Conservation (phyloP, 2,888 invertebrate species). For the Syritta pipiens region DNA sequence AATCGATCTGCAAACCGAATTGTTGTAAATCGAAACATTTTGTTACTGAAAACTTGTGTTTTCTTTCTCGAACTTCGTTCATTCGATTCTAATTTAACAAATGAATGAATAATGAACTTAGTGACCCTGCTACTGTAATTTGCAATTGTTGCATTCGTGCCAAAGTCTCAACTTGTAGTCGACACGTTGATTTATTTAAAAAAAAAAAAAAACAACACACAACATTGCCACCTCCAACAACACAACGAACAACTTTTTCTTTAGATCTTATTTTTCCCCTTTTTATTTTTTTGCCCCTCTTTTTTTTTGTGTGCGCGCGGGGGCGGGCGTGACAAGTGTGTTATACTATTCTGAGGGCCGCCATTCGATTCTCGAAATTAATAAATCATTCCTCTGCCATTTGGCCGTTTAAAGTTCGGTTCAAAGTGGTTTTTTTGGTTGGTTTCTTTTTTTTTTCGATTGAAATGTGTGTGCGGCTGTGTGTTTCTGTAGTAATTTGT, state of each 20-base stretch:
- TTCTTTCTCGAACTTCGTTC: conserved; percentile 17
- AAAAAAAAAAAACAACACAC: too few species aligned
- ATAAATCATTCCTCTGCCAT: conserved; percentile 43
- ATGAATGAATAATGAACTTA: conserved; percentile 66
- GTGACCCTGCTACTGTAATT: conserved; percentile 64
- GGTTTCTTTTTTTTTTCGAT: conserved; percentile 21
- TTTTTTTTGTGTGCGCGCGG: background rate
- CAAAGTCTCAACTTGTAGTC: conserved; percentile 23
- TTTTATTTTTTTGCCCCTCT: too few species aligned
- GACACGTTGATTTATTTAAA: too few species aligned
- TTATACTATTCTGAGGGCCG: conserved; percentile 32
- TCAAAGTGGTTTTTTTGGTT: conserved; percentile 8
- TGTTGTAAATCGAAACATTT: background rate
- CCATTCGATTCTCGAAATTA: conserved; percentile 62
- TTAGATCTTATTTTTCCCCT: too few species aligned
- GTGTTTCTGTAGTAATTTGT: conserved; percentile 54
- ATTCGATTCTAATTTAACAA: conserved; percentile 66
- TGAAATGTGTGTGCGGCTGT: conserved; percentile 45
- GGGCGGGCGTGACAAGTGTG: background rate
- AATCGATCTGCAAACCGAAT: background rate
- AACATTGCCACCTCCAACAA: too few species aligned
- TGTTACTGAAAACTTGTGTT: conserved; percentile 1
- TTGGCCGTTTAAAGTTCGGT: conserved; percentile 28
- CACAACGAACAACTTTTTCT: too few species aligned
- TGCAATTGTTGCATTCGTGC: conserved; percentile 64